A percentile compares a stretch with the other conserved stretches of the same genome.
Evolutionary conservation across 2,113 vertebrate genomes (phyloP).

Genomic region (Cyanoliseus patagonus): DNA sequence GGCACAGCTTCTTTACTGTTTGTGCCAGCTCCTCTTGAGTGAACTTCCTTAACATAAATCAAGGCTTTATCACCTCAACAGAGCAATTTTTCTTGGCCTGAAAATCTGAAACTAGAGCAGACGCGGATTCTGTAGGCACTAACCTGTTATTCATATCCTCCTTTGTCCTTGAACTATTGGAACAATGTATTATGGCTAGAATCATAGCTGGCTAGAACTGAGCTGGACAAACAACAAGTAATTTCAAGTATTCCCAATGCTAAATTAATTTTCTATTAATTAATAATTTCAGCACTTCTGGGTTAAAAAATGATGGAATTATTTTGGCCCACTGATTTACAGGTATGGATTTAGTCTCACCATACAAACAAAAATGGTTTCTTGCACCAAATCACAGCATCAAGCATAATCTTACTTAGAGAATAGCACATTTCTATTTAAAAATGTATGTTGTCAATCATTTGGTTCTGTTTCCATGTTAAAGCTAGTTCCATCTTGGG

Average conservation of each 20-base stretch:
- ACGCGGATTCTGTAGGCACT: not conserved
- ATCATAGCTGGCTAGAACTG: not conserved
- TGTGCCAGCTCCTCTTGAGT: not conserved
- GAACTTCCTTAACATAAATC: not conserved
- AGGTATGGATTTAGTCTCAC: not conserved
- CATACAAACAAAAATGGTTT: not conserved
- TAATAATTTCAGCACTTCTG: not conserved
- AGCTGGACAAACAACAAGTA: not conserved
- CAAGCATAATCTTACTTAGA: not conserved
- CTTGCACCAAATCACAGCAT: not conserved
- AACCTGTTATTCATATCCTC: not conserved
- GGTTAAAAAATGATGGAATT: not conserved
- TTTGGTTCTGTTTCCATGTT: not conserved
- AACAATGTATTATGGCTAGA: not conserved
- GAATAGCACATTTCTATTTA: not conserved
- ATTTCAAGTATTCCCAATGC: not conserved
- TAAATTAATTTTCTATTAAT: not conserved
- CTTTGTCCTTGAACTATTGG: not conserved
- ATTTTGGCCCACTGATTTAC: not conserved
- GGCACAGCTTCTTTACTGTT: not conserved
- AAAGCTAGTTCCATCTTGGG: not conserved
- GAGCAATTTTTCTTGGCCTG: not conserved
- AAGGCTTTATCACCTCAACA: not conserved
- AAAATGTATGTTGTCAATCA: not conserved
- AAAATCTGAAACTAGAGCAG: not conserved